Evolutionary conservation across 2,888 invertebrate species (phyloP).

Genomic region (Platypus cylindrus): DNA sequence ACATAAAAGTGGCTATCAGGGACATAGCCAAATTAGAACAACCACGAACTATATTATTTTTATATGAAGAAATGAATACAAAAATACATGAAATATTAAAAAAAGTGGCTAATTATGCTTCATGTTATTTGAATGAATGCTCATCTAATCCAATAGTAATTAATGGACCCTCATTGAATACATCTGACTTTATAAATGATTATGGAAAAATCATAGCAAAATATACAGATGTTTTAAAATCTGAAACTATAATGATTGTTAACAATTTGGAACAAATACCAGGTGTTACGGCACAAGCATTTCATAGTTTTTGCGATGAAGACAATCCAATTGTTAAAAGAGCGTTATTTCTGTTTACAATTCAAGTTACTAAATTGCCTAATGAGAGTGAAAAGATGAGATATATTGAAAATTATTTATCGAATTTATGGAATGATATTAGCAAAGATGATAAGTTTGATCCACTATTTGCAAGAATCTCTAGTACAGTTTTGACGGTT

Average conservation of each 20-base stretch:
- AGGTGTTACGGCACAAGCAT: constrained; percentile 35
- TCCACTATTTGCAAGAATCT: constrained; percentile 38
- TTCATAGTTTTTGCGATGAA: constrained; percentile 47
- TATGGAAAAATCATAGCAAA: constrained; percentile 26
- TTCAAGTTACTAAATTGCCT: constrained; percentile 26
- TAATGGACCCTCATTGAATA: constrained; percentile 24
- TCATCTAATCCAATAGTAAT: constrained; percentile 20
- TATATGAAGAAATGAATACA: constrained; percentile 26
- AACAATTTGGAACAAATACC: constrained; percentile 30
- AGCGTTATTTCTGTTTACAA: constrained; percentile 36
- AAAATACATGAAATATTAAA: constrained; percentile 26
- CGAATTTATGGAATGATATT: constrained; percentile 30
- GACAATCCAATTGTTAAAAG: constrained; percentile 35
- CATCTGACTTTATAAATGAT: constrained; percentile 22
- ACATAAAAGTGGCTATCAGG: constrained; percentile 27
- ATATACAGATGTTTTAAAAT: constrained; percentile 21
- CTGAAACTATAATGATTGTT: constrained; percentile 29
- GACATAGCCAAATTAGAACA: constrained; percentile 25
- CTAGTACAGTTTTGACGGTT: constrained; percentile 23
- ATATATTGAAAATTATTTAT: constrained; percentile 31
- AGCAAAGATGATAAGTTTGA: constrained; percentile 31
- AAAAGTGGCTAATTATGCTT: constrained; percentile 27
- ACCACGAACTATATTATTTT: constrained; percentile 33
- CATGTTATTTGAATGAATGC: constrained; percentile 20
- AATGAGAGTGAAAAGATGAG: constrained; percentile 8